Evolutionary conservation across 1,140 invertebrate genomes (phyloP).

Genomic region (Anagrus nilaparvatae): DNA sequence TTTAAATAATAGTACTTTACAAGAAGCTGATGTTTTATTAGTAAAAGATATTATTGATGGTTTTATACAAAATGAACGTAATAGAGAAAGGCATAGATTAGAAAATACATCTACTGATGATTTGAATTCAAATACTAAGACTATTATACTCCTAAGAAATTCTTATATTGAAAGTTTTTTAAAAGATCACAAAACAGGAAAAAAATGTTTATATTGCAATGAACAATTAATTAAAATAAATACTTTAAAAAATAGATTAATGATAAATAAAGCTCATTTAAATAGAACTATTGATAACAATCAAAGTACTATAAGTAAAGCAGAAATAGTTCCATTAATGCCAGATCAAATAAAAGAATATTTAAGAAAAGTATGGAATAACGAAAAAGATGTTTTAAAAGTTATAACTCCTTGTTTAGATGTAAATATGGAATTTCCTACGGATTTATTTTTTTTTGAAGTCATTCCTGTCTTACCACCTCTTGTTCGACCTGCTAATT

Average conservation of each 20-base stretch:
- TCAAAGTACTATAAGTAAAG: constrained; percentile 11
- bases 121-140: constrained; percentile 37
- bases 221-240: constrained; percentile 49
- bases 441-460: constrained; percentile 84
- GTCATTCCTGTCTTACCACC: constrained; percentile 77
- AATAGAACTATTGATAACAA: neutral
- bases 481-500: constrained; percentile 70
- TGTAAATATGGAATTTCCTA: constrained; percentile 50
- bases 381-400: constrained; percentile 62
- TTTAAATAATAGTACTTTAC: neutral
- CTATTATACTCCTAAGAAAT: constrained; percentile 50
- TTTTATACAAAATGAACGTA: constrained; percentile 23
- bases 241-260: constrained; percentile 38
- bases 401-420: constrained; percentile 64
- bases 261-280: constrained; percentile 17
- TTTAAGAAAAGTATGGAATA: constrained; percentile 64
- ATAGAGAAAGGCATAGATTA: constrained; percentile 19
- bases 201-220: constrained; percentile 55
- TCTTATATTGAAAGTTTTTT: constrained; percentile 49
- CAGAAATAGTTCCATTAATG: constrained; percentile 37
- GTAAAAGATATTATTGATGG: constrained; percentile 24
- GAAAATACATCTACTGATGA: neutral
- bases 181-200: constrained; percentile 42
- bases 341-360: constrained; percentile 58
- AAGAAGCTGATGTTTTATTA: constrained; percentile 16